Evolutionary conservation across 2,888 invertebrate species (phyloP).

Genomic region (Leptinotarsa tumamoca): DNA sequence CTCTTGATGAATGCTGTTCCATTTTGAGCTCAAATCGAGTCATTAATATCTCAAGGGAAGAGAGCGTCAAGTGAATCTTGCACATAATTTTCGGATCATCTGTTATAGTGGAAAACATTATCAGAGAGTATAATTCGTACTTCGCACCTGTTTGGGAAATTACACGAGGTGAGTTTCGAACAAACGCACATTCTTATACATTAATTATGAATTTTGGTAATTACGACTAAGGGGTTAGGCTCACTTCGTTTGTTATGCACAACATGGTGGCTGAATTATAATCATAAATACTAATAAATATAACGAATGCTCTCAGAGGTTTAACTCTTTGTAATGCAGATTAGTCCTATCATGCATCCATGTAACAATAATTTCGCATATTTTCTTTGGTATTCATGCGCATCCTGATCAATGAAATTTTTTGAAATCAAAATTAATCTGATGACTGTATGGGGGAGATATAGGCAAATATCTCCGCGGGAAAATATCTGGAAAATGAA

Average conservation of each 20-base stretch:
- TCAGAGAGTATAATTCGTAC: not conserved
- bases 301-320: not conserved
- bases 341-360: not conserved
- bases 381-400: not conserved
- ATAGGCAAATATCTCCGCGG: too few species aligned
- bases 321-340: not conserved
- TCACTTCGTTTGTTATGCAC: not conserved
- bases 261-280: not conserved
- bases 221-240: not conserved
- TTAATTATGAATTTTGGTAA: conserved; percentile 23
- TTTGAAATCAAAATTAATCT: too few species aligned
- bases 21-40: conserved; percentile 16
- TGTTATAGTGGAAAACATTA: conserved; percentile 26
- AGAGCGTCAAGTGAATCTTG: conserved; percentile 7
- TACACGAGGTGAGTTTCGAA: conserved; percentile 21
- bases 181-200: conserved; percentile 27
- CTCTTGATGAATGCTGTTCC: conserved; percentile 14
- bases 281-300: not conserved
- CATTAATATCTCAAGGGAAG: conserved; percentile 15
- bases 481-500: too few species aligned
- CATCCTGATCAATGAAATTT: not conserved
- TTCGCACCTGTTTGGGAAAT: conserved; percentile 33
- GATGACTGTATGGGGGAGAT: too few species aligned
- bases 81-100: conserved; percentile 32
- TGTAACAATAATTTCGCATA: not conserved